phyloP scores from a whole-genome alignment of 2,888 invertebrate genomes.

The Desoria tigrina region DNA sequence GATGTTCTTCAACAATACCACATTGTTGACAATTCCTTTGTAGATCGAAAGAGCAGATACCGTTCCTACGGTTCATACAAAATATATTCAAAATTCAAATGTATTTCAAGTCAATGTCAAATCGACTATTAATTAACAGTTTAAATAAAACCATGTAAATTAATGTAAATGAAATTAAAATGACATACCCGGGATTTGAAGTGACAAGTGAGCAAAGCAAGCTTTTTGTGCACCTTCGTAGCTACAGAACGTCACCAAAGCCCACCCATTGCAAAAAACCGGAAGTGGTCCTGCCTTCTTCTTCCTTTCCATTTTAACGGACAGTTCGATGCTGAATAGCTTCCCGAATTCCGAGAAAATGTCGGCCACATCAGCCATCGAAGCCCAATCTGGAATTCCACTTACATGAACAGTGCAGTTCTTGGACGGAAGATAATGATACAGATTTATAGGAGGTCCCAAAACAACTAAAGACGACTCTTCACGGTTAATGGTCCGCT shows the following conservation, averaged over 20 bases:
- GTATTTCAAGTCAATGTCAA: too few relatives aligned
- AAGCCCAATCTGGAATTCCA: constrained; percentile 45
- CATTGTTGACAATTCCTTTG: constrained; percentile 49
- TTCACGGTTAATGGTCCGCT: constrained; percentile 36
- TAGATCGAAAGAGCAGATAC: constrained; percentile 46
- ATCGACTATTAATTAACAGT: too few relatives aligned
- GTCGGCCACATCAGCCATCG: constrained; percentile 46
- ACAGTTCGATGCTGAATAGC: constrained; percentile 47
- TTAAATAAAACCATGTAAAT: too few relatives aligned
- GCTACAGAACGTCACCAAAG: constrained; percentile 43
- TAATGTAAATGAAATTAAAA: too few relatives aligned
- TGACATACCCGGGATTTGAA: constrained; percentile 47
- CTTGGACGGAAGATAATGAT: constrained; percentile 42
- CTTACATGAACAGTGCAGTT: constrained; percentile 48
- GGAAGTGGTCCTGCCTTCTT: not conserved
- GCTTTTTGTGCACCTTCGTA: constrained; percentile 50
- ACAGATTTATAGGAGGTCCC: constrained; percentile 50
- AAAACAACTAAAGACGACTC: constrained; percentile 41
- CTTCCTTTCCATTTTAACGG: constrained; percentile 31
- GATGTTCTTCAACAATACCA: constrained; percentile 48
- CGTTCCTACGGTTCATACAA: constrained; percentile 34
- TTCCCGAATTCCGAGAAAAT: constrained; percentile 49
- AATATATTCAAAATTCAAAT: not conserved
- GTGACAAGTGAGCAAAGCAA: constrained; percentile 43
- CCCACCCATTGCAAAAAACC: constrained; percentile 47